Conservation (phyloP, 2,888 invertebrate genomes). For the Anthoptus insignis region DNA sequence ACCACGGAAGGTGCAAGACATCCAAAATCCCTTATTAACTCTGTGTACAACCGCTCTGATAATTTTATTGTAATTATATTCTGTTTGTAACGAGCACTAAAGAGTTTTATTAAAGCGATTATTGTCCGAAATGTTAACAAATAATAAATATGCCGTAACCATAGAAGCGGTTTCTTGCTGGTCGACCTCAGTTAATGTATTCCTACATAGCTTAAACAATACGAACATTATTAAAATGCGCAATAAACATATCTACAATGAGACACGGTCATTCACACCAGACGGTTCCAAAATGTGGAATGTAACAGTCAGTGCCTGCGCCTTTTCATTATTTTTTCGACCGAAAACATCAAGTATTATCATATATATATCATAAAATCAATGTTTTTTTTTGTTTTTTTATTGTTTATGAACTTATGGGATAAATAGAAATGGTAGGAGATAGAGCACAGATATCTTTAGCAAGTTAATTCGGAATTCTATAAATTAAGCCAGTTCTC, state of each 20-base stretch:
- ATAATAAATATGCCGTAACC: slow-evolving; percentile 36
- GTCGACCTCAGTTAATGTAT: slow-evolving; percentile 71
- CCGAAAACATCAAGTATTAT: slow-evolving; percentile 25
- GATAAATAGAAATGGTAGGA: too few species aligned
- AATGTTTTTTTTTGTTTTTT: too few species aligned
- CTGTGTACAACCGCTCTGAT: slow-evolving; percentile 24
- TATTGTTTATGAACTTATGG: too few species aligned
- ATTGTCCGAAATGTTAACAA: slow-evolving; percentile 39
- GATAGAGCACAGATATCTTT: too few species aligned
- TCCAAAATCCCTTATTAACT: slow-evolving; percentile 17
- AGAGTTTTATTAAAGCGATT: slow-evolving; percentile 37
- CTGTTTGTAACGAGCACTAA: slow-evolving; percentile 33
- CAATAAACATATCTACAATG: slow-evolving; percentile 78
- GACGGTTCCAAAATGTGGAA: slow-evolving; percentile 62
- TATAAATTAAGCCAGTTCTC: too few species aligned
- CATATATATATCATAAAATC: too few species aligned
- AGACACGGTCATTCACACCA: slow-evolving; percentile 77
- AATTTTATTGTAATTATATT: slow-evolving; percentile 38
- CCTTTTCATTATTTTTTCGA: slow-evolving; percentile 58
- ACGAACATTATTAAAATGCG: slow-evolving; percentile 80
- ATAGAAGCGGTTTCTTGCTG: slow-evolving; percentile 51
- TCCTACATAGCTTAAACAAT: slow-evolving; percentile 75
- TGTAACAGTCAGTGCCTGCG: slow-evolving; percentile 69
- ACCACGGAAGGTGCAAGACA: slow-evolving; percentile 38
- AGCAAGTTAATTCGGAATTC: too few species aligned